phyloP scores from a whole-genome alignment of 2,797 vertebrate species.

The Chiloscyllium punctatum region DNA sequence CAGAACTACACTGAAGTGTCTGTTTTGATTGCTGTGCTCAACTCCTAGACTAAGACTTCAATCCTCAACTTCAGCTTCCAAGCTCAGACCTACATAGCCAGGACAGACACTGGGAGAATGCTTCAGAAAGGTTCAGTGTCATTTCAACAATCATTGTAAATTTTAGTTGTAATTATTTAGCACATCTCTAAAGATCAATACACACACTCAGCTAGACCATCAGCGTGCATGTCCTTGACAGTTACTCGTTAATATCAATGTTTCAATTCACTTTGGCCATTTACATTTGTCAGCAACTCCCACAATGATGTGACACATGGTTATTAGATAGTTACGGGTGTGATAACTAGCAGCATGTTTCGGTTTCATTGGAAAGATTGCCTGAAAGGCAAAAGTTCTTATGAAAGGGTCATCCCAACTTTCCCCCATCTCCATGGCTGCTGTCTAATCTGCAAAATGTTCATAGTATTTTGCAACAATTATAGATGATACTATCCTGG shows the following conservation, averaged over 20 bases:
- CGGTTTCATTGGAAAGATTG: no score
- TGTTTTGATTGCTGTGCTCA: not conserved
- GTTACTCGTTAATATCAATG: not conserved
- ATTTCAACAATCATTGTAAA: conserved; percentile 44
- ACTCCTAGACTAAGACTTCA: not conserved
- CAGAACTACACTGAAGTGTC: not conserved
- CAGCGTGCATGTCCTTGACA: not conserved
- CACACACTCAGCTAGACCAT: not conserved
- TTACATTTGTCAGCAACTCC: not conserved
- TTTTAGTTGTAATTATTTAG: conserved; percentile 42
- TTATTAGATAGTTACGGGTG: not conserved
- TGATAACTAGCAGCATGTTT: not conserved
- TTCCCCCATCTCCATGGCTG: not conserved
- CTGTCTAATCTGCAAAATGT: no score
- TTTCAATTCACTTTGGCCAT: no score
- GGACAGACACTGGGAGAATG: not conserved
- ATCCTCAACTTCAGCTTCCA: not conserved
- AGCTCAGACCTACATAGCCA: not conserved
- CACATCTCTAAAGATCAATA: not conserved
- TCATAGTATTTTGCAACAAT: not conserved
- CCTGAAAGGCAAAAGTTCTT: not conserved
- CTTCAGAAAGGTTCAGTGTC: conserved; percentile 45
- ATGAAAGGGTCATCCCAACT: not conserved
- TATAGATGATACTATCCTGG: not conserved
- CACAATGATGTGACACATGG: not conserved